Base-by-base conservation (phyloP, 2,888 invertebrate genomes). In the Aspidapion aeneum region DNA sequence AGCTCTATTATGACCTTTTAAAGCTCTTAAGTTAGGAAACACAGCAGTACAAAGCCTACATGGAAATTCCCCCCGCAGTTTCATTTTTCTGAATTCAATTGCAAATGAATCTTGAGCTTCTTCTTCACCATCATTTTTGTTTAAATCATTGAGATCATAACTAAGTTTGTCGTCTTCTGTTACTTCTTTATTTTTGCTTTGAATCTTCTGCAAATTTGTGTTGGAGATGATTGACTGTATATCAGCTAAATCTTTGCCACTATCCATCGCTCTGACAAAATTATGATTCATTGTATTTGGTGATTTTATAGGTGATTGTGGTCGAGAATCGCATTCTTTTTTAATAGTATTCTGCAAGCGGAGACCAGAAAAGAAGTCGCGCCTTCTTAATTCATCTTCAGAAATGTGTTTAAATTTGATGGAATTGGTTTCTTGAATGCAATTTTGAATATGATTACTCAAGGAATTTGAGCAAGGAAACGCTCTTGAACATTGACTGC, bases 1-100 rank as follows among this genome's bases (percentile, higher is more conserved):
- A 1, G 90, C 89, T 60, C 94, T 85, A 75, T 94, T 94, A 79
- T 95, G 95, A 0, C 96, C 94, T 78, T 96, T 96, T 20, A 96
- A 82, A 0, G 95, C 94, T 58, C 95, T 85, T 49, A 95, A 82
- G 75, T 95, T 96, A 1, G 94, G 93, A 76, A 95, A 96, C 21
- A 93, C 88, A 0, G 91, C 89, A 0, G 88, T 85, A 78, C 97
- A 97, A n/a, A 95, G 82, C 65, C 94, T 86, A 77, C 96, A 97
- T 0, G 94, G 93, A 74, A 94, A 95, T 75, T 94, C 93, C 0
- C 94, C 94, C 49, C 93, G 88, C 56, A 93, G 77, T 75, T 94
- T 94, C 94, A 94, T 94, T 70, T 90, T 87, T n/a, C 93, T 83
- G 71, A 94, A 93, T 72, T 93, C 93, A 0, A 91, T 89, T 1